Evolutionary conservation across 1,140 invertebrate species (phyloP).

Genomic region (Scaptomyza graminum): DNA sequence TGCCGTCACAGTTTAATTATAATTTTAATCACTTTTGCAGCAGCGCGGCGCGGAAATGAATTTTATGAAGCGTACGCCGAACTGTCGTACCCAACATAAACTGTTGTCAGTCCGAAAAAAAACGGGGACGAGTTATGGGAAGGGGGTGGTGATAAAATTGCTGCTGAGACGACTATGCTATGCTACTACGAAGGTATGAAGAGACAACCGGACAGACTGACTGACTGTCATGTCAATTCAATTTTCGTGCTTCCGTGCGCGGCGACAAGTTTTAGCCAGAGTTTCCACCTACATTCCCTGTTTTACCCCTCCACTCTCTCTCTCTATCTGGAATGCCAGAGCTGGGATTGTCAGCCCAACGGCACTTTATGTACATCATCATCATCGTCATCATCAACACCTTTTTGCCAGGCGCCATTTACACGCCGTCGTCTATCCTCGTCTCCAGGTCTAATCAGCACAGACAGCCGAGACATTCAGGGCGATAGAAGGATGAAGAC

Average conservation of each 20-base stretch:
- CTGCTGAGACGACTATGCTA: background rate
- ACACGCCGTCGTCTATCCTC: conserved; percentile 80
- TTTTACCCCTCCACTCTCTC: background rate
- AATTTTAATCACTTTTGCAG: conserved; percentile 82
- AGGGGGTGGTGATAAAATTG: conserved; percentile 1
- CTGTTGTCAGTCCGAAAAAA: conserved; percentile 68
- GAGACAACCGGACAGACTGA: conserved; percentile 1
- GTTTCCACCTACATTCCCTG: background rate
- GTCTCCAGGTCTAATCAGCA: conserved; percentile 77
- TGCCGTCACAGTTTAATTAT: conserved; percentile 75
- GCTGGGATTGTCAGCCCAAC: conserved; percentile 60
- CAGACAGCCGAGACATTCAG: conserved; percentile 55
- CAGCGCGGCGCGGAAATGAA: conserved; percentile 77
- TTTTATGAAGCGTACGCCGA: conserved; percentile 79
- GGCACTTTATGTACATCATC: conserved; percentile 79
- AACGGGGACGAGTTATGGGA: background rate
- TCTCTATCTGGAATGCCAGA: conserved; percentile 29
- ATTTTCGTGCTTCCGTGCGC: conserved; percentile 82
- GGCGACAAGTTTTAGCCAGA: conserved; percentile 81
- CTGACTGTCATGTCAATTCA: conserved; percentile 80
- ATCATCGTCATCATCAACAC: conserved; percentile 73
- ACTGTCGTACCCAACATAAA: conserved; percentile 80
- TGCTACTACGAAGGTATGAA: background rate
- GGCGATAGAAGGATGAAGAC: conserved; percentile 14
- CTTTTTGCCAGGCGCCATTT: conserved; percentile 76